Percentiles rank a stretch among this genome's conserved stretches.
Evolutionary conservation across 1,140 invertebrate species (phyloP).

Genomic region (Drosophila truncata): DNA sequence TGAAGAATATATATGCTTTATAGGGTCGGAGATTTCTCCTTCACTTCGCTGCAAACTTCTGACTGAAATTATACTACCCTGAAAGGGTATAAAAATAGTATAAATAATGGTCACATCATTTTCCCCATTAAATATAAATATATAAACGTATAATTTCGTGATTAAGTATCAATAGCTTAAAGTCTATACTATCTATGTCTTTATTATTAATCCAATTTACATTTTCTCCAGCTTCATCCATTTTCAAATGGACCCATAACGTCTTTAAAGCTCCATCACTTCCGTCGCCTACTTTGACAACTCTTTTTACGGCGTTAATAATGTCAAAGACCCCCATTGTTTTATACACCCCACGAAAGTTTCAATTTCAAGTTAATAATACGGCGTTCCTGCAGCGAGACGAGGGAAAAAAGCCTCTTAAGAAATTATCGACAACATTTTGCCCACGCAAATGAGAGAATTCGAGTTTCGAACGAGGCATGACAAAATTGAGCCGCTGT

Average conservation of each 20-base stretch:
- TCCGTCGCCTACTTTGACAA: slow-evolving; percentile 28
- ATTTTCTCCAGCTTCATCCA: slow-evolving; percentile 8
- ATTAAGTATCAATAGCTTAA: neutral
- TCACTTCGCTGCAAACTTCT: too few relatives aligned
- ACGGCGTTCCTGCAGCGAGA: slow-evolving; percentile 10
- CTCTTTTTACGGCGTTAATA: slow-evolving; percentile 28
- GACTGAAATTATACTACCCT: too few relatives aligned
- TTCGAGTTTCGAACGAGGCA: slow-evolving; percentile 35
- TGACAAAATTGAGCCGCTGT: slow-evolving; percentile 52
- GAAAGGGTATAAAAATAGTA: too few relatives aligned
- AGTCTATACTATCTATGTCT: neutral
- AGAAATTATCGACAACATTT: slow-evolving; percentile 48
- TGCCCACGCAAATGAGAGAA: slow-evolving; percentile 50
- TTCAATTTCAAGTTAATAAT: slow-evolving; percentile 47
- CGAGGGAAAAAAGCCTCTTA: slow-evolving; percentile 49
- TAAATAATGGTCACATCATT: too few relatives aligned
- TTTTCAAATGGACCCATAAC: neutral
- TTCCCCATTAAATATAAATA: too few relatives aligned
- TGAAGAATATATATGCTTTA: too few relatives aligned
- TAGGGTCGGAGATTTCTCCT: too few relatives aligned
- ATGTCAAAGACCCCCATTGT: slow-evolving; percentile 10
- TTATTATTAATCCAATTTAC: slow-evolving; percentile 1
- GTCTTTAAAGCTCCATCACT: slow-evolving; percentile 9
- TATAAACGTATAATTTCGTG: too few relatives aligned
- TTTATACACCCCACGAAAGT: slow-evolving; percentile 29